phyloP scores from a whole-genome alignment of 2,888 invertebrate genomes.

The Hedychridium roseum region DNA sequence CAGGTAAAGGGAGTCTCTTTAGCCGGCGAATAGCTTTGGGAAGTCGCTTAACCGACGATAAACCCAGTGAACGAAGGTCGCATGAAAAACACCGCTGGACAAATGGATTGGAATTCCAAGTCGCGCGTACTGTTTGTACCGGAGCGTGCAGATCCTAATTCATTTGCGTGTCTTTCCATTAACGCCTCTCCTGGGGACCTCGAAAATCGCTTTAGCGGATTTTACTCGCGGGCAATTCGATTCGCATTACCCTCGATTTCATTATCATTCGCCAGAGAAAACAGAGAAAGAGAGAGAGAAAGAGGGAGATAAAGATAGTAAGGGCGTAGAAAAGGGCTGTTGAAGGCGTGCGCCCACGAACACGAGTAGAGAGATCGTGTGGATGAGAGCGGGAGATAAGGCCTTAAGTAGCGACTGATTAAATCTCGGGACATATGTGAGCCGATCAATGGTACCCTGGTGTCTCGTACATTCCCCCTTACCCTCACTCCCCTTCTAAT shows the following conservation, averaged over 20 bases:
- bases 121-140: too few species aligned
- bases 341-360: conserved; percentile 24
- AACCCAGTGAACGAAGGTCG: too few species aligned
- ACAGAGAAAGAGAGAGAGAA: conserved; percentile 24
- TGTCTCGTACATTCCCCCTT: conserved; percentile 14
- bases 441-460: conserved; percentile 52
- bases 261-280: conserved; percentile 44
- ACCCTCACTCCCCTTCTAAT: conserved; percentile 9
- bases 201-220: conserved; percentile 50
- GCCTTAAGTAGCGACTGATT: conserved; percentile 60
- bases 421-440: conserved; percentile 63
- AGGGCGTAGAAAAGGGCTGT: too few species aligned
- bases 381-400: conserved; percentile 51
- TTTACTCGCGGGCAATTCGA: conserved; percentile 51
- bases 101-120: too few species aligned
- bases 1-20: too few species aligned
- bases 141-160: too few species aligned
- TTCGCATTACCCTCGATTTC: conserved; percentile 56
- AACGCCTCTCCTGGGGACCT: conserved; percentile 31
- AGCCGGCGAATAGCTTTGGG: too few species aligned
- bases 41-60: too few species aligned
- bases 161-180: conserved; percentile 53
- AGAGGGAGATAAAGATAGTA: conserved; percentile 31
- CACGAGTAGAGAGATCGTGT: conserved; percentile 20
- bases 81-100: too few species aligned